These are phyloP conservation scores for Lasioglossum zephyrum DNA, from an alignment of 2,888 invertebrate species.

Conservation along the genomic window DNA sequence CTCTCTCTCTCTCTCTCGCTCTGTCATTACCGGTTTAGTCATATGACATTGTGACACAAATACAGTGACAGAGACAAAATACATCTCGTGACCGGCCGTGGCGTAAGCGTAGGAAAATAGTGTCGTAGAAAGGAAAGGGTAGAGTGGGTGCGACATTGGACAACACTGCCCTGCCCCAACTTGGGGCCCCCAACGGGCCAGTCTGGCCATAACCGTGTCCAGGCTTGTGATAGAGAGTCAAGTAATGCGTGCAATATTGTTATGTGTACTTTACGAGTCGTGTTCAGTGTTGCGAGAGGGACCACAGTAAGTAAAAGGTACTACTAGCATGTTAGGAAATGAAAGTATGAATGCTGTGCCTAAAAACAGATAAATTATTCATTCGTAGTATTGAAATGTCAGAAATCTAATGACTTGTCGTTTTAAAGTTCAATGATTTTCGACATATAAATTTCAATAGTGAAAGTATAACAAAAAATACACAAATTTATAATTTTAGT, in stretches of 20 bases:
- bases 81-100: no score
- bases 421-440: background rate
- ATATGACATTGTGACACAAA: no score
- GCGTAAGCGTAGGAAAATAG: no score
- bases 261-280: slow-evolving; percentile 32
- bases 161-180: no score
- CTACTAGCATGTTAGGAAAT: slow-evolving; percentile 48
- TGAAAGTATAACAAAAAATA: background rate
- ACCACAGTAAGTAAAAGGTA: slow-evolving; percentile 53
- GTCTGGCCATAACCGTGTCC: background rate
- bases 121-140: no score
- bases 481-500: background rate
- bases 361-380: slow-evolving; percentile 53
- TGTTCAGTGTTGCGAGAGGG: slow-evolving; percentile 49
- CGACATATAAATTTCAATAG: background rate
- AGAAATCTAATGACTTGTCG: background rate
- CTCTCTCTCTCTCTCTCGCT: no score
- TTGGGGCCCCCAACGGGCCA: no score
- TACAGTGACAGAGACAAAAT: no score
- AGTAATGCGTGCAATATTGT: slow-evolving; percentile 40
- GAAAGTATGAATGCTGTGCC: slow-evolving; percentile 61
- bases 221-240: background rate
- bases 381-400: slow-evolving; percentile 29
- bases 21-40: no score
- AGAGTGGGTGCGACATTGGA: no score